Conservation (phyloP, 1,140 invertebrate species). For the Zophobas atratus region DNA sequence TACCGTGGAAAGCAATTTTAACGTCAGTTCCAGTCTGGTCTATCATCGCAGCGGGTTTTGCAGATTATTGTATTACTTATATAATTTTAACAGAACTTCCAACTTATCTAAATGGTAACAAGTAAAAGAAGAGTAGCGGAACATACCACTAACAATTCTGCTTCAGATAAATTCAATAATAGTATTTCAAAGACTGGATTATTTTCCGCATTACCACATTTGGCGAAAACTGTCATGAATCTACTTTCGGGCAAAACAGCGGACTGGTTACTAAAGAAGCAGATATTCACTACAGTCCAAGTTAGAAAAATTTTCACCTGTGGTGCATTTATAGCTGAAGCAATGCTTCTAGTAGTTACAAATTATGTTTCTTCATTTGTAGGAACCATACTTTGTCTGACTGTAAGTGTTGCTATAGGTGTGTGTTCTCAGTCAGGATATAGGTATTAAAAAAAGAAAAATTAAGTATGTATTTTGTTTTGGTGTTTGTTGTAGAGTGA, state of each 20-base stretch:
- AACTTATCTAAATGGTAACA: slow-evolving; percentile 87
- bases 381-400: slow-evolving; percentile 83
- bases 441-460: slow-evolving; percentile 70
- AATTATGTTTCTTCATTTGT: slow-evolving; percentile 78
- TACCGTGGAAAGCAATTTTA: slow-evolving; percentile 88
- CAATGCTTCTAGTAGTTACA: slow-evolving; percentile 87
- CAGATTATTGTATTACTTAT: slow-evolving; percentile 98
- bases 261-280: slow-evolving; percentile 79
- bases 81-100: slow-evolving; percentile 92
- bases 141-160: not conserved
- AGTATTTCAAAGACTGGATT: slow-evolving; percentile 84
- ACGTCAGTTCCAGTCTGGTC: slow-evolving; percentile 91
- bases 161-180: slow-evolving; percentile 81
- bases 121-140: not conserved
- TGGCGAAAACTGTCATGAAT: slow-evolving; percentile 88
- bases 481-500: slow-evolving; percentile 74
- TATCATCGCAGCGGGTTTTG: slow-evolving; percentile 90
- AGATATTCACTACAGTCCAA: slow-evolving; percentile 80
- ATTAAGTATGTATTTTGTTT: slow-evolving; percentile 59
- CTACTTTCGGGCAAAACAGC: slow-evolving; percentile 86
- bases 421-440: slow-evolving; percentile 93
- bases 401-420: slow-evolving; percentile 88
- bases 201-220: slow-evolving; percentile 87
- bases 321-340: slow-evolving; percentile 85
- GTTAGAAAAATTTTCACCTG: slow-evolving; percentile 85